Evolutionary conservation across 2,888 invertebrate species (phyloP), one percentile per base, ranked within the genome.

Genomic region (Nasonovia ribisnigri): DNA sequence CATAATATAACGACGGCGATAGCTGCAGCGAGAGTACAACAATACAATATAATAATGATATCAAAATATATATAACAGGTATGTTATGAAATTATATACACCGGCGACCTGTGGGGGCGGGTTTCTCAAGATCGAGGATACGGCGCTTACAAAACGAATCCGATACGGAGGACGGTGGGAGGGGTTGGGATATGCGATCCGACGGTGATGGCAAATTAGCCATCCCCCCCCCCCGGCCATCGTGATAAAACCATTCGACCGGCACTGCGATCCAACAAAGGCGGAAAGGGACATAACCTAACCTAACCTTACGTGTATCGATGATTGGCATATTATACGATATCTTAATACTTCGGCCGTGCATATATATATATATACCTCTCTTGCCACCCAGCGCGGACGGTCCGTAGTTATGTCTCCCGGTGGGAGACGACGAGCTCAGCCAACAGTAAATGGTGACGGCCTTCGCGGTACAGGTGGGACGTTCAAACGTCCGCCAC

Each of bases 391-490:
- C 95, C 90, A 93, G 86, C 57, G 95, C 95, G 84, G 95, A 95
- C 95, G 95, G 95, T 95, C 95, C 95, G 95, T 95, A 95, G 94
- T 95, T 95, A 67, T 95, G 95, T 95, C 95, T 95, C 95, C 95
- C 95, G 95, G 95, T 95, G 92, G 95, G 95, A 95, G 95, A 95
- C 94, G 95, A 95, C 84, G 95, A 95, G 94, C 95, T 95, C 90
- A 95, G 95, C 95, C 95, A 95, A 95, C 95, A 95, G 95, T 95
- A 95, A 95, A 95, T 95, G 95, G 94, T 95, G 95, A 94, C 95
- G 95, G 94, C 94, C 95, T 95, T 57, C 92, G 92, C 16, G 20
- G 57, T 88, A 51, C 46, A 20, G 77, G 51, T 57, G 54, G 84
- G 54, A 0, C 77, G 89, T 57, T 26, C 10, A 67, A 43, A 84